phyloP scores from a whole-genome alignment of 2,888 invertebrate species.

The Acholoe squamosa region DNA sequence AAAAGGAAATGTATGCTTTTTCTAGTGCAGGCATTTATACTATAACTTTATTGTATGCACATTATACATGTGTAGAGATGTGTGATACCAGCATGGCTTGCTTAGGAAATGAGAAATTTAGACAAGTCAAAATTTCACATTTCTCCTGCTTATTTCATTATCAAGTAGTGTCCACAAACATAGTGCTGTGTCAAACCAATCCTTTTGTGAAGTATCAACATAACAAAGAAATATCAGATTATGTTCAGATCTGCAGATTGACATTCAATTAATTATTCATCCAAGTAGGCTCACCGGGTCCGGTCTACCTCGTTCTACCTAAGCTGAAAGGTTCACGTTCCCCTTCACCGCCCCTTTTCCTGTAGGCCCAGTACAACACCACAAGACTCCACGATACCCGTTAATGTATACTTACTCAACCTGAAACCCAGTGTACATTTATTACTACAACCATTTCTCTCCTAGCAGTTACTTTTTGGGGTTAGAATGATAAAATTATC shows the following conservation, averaged over 20 bases:
- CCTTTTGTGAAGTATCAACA: no score
- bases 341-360: background rate
- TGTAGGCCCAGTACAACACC: background rate
- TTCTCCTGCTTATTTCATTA: no score
- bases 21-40: background rate
- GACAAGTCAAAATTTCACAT: no score
- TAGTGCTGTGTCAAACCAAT: no score
- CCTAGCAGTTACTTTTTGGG: background rate
- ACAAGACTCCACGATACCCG: background rate
- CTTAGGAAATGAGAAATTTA: background rate
- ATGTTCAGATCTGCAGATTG: slow-evolving; percentile 8
- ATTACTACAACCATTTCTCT: background rate
- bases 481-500: no score
- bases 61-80: background rate
- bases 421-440: background rate
- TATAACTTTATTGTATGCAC: background rate
- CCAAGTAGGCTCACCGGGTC: background rate
- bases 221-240: slow-evolving; percentile 20
- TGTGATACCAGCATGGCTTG: background rate
- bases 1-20: slow-evolving; percentile 19
- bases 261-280: background rate
- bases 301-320: background rate
- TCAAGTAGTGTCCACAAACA: no score
- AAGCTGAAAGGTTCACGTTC: slow-evolving; percentile 46
- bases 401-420: background rate